These are phyloP conservation scores for Pollenia amentaria DNA, from an alignment of 2,888 invertebrate species.

Conservation along the genomic window DNA sequence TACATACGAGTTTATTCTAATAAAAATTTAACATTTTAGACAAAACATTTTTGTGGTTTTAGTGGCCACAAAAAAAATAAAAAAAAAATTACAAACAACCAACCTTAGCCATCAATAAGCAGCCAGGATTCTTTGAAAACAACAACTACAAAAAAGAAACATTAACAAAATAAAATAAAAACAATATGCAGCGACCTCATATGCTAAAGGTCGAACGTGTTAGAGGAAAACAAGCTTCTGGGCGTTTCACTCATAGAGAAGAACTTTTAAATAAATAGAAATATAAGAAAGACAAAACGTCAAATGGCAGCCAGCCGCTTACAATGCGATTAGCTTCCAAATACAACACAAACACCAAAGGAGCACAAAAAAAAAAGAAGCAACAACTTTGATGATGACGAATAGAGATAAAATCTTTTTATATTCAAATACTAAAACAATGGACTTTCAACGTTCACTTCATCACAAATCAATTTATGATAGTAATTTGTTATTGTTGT, in stretches of 20 bases:
- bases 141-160: slow-evolving; percentile 17
- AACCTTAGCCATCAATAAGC: slow-evolving; percentile 54
- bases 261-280: slow-evolving; percentile 72
- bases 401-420: slow-evolving; percentile 60
- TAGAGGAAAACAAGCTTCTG: slow-evolving; percentile 74
- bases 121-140: slow-evolving; percentile 61
- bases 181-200: slow-evolving; percentile 66
- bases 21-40: slow-evolving; percentile 66
- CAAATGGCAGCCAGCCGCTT: slow-evolving; percentile 64
- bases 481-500: slow-evolving; percentile 71
- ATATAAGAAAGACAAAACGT: slow-evolving; percentile 50
- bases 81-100: not conserved
- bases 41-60: slow-evolving; percentile 43
- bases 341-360: slow-evolving; percentile 31
- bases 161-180: slow-evolving; percentile 37
- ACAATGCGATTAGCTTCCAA: slow-evolving; percentile 65
- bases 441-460: slow-evolving; percentile 53
- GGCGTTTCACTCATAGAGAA: slow-evolving; percentile 69
- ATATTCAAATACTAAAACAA: slow-evolving; percentile 51
- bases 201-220: slow-evolving; percentile 73
- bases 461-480: slow-evolving; percentile 73
- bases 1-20: slow-evolving; percentile 64
- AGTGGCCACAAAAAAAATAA: slow-evolving; percentile 14
- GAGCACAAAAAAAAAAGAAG: slow-evolving; percentile 28
- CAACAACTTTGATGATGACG: slow-evolving; percentile 47